Conservation (phyloP, 2,888 invertebrate species). For the Orthonevra nobilis region DNA sequence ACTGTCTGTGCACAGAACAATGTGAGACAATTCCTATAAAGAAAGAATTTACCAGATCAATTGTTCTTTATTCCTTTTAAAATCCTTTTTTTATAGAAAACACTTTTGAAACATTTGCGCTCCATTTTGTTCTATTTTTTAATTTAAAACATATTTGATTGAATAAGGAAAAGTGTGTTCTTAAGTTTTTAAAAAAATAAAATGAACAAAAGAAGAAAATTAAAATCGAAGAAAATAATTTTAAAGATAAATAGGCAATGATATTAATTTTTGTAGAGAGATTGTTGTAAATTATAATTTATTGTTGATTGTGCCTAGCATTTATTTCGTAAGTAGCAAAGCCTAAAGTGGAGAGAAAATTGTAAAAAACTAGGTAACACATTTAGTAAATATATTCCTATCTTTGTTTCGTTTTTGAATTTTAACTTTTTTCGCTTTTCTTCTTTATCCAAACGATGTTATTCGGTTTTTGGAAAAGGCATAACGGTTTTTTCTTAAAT, state of each 20-base stretch:
- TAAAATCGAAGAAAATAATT: background rate
- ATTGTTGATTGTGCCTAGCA: constrained; percentile 62
- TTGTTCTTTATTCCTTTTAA: too few species aligned
- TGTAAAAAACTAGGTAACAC: constrained; percentile 37
- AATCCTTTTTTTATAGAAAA: too few species aligned
- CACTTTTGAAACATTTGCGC: constrained; percentile 14
- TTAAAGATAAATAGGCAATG: background rate
- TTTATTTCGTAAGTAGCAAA: constrained; percentile 60
- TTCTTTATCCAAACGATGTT: too few species aligned
- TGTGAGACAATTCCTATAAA: too few species aligned
- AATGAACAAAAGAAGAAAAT: background rate
- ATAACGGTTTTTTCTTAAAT: background rate
- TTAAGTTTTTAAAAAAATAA: constrained; percentile 4
- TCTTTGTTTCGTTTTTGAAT: constrained; percentile 24
- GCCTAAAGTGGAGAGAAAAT: constrained; percentile 26
- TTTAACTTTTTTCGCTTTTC: constrained; percentile 4
- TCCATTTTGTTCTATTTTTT: constrained; percentile 21
- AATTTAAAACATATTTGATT: constrained; percentile 16
- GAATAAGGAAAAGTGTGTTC: constrained; percentile 38
- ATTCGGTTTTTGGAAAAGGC: too few species aligned
- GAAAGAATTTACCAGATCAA: too few species aligned
- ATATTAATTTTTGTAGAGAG: constrained; percentile 21
- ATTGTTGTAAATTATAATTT: constrained; percentile 47
- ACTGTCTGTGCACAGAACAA: too few species aligned
- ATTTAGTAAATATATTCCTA: constrained; percentile 56